Base-by-base conservation (phyloP, 2,113 vertebrate genomes). In the Bombycilla garrulus region DNA sequence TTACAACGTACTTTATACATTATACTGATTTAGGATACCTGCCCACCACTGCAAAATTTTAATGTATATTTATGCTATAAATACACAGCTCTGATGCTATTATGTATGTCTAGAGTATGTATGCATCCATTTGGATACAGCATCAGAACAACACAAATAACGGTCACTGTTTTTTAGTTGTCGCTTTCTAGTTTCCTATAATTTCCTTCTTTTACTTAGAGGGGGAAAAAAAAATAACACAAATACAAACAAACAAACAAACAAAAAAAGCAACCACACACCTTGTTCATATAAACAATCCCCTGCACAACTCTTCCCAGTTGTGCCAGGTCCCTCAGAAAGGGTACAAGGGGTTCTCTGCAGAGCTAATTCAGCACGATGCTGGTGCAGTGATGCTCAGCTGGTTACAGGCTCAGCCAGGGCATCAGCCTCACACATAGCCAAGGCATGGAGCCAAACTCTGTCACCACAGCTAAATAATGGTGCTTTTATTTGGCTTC, bases 341-440 rank as follows among this genome's bases (percentile, higher is more conserved):
- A 70, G 0, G 5, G 29, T 1, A 1, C 9, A 9, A 40, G 7
- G 29, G 11, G 9, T 8, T n/a, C 22, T 35, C 16, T 40, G 44
- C 81, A 90, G 69, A 28, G 24, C 25, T 51, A 47, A 84, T 26
- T 36, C 91, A 90, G n/a, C 40, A 23, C 12, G 15, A 56, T 15
- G 20, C 19, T 26, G 53, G 22, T 5, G 61, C 44, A 67, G 35
- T 5, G 44, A 47, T 10, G 38, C 38, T 54, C n/a, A 83, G 60
- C 69, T 64, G 56, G 19, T 25, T 2, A 1, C 8, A 47, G 47
- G 38, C 85, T 81, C 51, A n/a, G 18, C 56, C 73, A 65, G n/a
- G 28, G 47, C 80, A 88, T 15, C 64, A 65, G 24, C 4, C 25
- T 24, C 35, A 23, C 21, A 28, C 57, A 65, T n/a, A 81, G 36